A percentile compares a stretch with the other conserved stretches of the same genome.
Conservation (phyloP, 2,113 vertebrate genomes). For the Campylomormyrus tamandua region DNA sequence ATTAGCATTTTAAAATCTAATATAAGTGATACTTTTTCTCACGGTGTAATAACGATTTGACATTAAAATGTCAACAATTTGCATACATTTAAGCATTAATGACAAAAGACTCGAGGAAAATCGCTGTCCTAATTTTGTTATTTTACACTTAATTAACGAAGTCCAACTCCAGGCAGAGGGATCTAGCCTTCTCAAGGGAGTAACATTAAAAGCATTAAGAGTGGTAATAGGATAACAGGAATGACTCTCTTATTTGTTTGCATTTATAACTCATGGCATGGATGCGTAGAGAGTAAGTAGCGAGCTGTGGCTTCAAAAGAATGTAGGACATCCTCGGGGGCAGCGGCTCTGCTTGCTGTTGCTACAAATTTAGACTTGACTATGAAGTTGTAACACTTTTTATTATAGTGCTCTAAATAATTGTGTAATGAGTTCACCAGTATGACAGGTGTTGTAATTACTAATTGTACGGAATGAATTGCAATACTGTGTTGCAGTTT, state of each 20-base stretch:
- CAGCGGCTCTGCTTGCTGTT: not conserved
- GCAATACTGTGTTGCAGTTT: not conserved
- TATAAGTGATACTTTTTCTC: not conserved
- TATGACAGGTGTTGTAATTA: not conserved
- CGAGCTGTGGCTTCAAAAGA: not conserved
- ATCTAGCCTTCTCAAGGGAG: not conserved
- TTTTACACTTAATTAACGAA: not conserved
- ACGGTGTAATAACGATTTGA: not conserved
- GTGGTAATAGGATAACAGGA: not conserved
- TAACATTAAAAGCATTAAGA: not conserved
- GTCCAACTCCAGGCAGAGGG: not conserved
- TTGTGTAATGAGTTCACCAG: not conserved
- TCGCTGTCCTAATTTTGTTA: not conserved
- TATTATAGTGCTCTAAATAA: not conserved
- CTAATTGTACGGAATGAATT: not conserved
- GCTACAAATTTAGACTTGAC: not conserved
- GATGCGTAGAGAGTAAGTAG: not conserved
- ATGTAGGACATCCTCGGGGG: not conserved
- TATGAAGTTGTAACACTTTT: not conserved
- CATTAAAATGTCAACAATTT: not conserved
- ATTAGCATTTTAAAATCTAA: not conserved
- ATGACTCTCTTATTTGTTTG: not conserved
- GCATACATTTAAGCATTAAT: not conserved
- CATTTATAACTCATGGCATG: not conserved
- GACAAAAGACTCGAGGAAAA: not conserved